Evolutionary conservation across 2,113 vertebrate genomes (phyloP), one percentile per base, ranked within the genome.

Genomic region (Alces alces): DNA sequence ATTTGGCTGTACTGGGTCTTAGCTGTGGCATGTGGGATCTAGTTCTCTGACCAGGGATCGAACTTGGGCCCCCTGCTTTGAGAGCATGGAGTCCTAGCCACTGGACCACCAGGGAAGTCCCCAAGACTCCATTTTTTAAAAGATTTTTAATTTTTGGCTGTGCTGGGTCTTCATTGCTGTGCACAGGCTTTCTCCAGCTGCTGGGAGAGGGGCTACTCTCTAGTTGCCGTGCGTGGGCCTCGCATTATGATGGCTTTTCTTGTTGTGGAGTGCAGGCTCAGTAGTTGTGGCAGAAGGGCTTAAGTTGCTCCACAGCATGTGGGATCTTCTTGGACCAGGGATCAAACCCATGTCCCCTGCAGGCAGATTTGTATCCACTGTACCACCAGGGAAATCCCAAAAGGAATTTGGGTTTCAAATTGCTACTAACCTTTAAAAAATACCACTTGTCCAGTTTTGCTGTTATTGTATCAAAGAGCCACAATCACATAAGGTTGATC

Each of bases 261-360:
- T 14, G 36, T 25, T 43, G 23, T 0, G 3, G 36, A 25, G 23
- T 12, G 0, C 70, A 76, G 70, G 36, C 23, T 76, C 70, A 3
- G 70, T 43, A 43, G 70, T 3, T 25, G 21, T 27, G 70, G 70
- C 36, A 14, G 3, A 23, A 70, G 0, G 11, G 23, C n/a, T 73
- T 73, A 7, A 25, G 36, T 21, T 73, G 70, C 70, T 23, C 70
- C 36, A 3, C 6, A 23, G 70, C 36, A 2, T 25, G 21, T 27
- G 70, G 70, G 70, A 14, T 76, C 70, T 76, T 27, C 3, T 2
- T 27, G 39, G 70, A 73, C 23, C 39, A 14, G 12, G 23, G 70
- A 27, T 43, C 36, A 27, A 43, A 76, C 23, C 39, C 21, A 14
- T 13, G 70, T 76, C 21, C 12, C 23, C 39, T 43, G 23, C 39